These are phyloP conservation scores for Speoplatyrhinus poulsoni DNA, from an alignment of 2,113 vertebrate genomes.

Conservation along the genomic window DNA sequence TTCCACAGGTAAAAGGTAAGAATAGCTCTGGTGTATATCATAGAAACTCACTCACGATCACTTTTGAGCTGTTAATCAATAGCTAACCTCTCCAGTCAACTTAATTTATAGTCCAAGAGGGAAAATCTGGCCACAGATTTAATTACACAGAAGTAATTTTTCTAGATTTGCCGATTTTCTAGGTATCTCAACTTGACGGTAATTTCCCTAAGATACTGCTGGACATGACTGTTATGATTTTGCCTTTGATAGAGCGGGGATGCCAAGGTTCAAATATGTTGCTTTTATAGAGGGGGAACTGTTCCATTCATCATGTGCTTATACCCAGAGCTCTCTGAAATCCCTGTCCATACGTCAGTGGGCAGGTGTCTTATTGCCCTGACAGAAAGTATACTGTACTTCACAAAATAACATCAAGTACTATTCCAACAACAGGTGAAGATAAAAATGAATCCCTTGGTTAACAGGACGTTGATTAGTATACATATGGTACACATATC, in stretches of 20 bases:
- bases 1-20: conserved; percentile 3
- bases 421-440: neutral
- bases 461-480: neutral
- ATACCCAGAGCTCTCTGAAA: conserved; percentile 44
- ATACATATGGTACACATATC: neutral
- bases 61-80: neutral
- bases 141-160: conserved; percentile 10
- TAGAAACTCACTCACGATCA: conserved; percentile 29
- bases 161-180: neutral
- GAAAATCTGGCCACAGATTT: conserved; percentile 33
- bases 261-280: conserved; percentile 57
- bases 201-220: conserved; percentile 61
- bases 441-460: neutral
- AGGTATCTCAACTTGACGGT: conserved; percentile 33
- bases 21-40: conserved; percentile 22
- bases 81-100: too few relatives aligned
- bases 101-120: conserved; percentile 26
- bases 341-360: conserved; percentile 53
- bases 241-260: conserved; percentile 54
- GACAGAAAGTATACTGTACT: conserved; percentile 9
- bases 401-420: conserved; percentile 7
- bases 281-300: conserved; percentile 50
- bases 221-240: conserved; percentile 59
- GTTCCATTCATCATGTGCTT: conserved; percentile 61
- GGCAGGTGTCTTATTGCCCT: conserved; percentile 34